Base-by-base conservation (phyloP, 2,113 vertebrate species). In the Poeciliopsis prolifica region DNA sequence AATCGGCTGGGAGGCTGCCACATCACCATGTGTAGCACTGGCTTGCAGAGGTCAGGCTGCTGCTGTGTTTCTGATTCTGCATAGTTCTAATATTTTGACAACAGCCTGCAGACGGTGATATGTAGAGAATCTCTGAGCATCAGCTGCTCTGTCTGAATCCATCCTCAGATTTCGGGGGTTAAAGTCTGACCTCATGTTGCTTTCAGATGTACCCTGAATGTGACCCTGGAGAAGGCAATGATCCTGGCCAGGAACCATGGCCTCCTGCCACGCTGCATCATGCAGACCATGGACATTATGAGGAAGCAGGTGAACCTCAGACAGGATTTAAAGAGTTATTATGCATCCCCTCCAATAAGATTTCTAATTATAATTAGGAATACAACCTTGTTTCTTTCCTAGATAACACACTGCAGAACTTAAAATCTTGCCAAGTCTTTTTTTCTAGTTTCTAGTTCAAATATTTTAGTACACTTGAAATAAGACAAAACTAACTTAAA, bases 231-330 rank as follows among this genome's bases (percentile, higher is more conserved):
- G 91, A 97, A 99, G 88, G 95, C 98, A 0, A 96, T 96, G 88
- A 95, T 96, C 10, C 83, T 99, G 81, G 95, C 97, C 0, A 94
- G 97, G 72, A 99, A 98, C 89, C 98, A 99, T 0, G 96, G 97
- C 0, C 95, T 99, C 60, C 85, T 97, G 77, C 98, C 98, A 6
- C 97, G 96, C 78, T 99, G 97, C 37, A 95, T 98, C 90, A 99
- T 99, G 98, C 98, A 99, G 86, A 96, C 98, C 22, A 96, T 97
- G 72, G 98, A 99, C 90, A 97, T 99, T 80, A 99, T 99, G 97
- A 93, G 98, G 12, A 99, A 99, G 93, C 98, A 99, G 93, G 98
- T 99, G 82, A 76, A 75, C 22, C 61, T 28, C 61, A 31, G 48
- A 10, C 11, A 0, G 24, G 11, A 68, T 37, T 44, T 54, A 29